Conservation (phyloP, 2,797 vertebrate genomes). For the Semotilus atromaculatus region DNA sequence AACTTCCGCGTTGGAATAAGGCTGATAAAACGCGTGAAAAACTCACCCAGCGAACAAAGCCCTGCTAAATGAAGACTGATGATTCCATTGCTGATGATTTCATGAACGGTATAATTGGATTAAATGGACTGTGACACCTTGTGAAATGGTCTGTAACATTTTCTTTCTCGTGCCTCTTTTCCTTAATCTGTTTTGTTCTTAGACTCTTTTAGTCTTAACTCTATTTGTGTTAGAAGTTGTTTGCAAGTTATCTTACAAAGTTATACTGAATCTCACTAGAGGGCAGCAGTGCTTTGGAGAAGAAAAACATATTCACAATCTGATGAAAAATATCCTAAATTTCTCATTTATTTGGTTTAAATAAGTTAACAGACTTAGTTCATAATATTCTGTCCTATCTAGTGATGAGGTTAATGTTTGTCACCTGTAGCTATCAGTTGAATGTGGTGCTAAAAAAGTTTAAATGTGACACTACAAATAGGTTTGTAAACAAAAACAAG, state of each 20-base stretch:
- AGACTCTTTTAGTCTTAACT: constrained; percentile 2
- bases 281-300: not conserved
- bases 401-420: not conserved
- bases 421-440: not conserved
- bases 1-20: not conserved
- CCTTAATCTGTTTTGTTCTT: constrained; percentile 14
- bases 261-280: not conserved
- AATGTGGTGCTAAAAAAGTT: not conserved
- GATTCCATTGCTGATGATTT: constrained; percentile 71
- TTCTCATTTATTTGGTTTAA: not conserved
- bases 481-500: not conserved
- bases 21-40: constrained; percentile 17
- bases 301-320: not conserved
- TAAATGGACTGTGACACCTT: constrained; percentile 56
- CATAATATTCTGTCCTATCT: not conserved
- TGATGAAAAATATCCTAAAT: not conserved
- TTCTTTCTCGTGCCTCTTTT: not conserved
- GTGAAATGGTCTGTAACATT: constrained; percentile 55
- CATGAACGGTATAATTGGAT: constrained; percentile 64
- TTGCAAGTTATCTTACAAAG: not conserved
- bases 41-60: constrained; percentile 55
- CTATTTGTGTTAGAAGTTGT: not conserved
- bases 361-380: not conserved
- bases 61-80: constrained; percentile 64
- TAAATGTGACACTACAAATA: too few relatives aligned